A percentile compares a stretch with the other conserved stretches of the same genome.
Conservation (phyloP, 2,888 invertebrate genomes). For the Heliconius cydno region DNA sequence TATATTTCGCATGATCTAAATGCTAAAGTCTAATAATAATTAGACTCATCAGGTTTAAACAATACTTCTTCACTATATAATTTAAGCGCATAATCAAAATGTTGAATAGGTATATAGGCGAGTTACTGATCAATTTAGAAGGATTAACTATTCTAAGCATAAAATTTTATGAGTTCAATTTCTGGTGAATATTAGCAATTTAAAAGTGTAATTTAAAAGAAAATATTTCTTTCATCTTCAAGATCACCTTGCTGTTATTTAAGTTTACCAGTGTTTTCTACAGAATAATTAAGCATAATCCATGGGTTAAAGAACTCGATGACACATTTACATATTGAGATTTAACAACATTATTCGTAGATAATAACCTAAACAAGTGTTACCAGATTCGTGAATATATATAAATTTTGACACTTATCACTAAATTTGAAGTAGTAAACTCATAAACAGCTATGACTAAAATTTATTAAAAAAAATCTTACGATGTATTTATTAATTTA, state of each 20-base stretch:
- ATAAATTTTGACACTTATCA: neutral
- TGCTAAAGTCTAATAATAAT: too few species aligned
- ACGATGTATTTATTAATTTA: slow-evolving; percentile 1
- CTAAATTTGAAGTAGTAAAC: neutral
- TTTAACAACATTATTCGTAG: neutral
- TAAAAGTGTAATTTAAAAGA: too few species aligned
- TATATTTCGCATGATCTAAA: too few species aligned
- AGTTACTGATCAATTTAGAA: too few species aligned
- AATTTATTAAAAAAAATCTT: neutral
- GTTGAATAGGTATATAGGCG: too few species aligned
- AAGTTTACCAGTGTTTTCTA: neutral
- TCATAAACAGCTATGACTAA: neutral
- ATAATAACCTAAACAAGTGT: neutral
- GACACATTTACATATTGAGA: neutral
- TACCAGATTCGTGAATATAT: neutral
- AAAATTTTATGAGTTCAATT: too few species aligned
- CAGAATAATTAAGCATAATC: neutral
- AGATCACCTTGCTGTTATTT: neutral
- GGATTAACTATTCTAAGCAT: too few species aligned
- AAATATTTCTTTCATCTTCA: neutral
- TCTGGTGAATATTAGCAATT: too few species aligned
- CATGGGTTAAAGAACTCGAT: neutral
- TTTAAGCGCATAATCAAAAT: too few species aligned
- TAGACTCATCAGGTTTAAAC: too few species aligned
- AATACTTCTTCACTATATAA: too few species aligned